Evolutionary conservation across 2,113 vertebrate genomes (phyloP).

Genomic region (Scomber japonicus): DNA sequence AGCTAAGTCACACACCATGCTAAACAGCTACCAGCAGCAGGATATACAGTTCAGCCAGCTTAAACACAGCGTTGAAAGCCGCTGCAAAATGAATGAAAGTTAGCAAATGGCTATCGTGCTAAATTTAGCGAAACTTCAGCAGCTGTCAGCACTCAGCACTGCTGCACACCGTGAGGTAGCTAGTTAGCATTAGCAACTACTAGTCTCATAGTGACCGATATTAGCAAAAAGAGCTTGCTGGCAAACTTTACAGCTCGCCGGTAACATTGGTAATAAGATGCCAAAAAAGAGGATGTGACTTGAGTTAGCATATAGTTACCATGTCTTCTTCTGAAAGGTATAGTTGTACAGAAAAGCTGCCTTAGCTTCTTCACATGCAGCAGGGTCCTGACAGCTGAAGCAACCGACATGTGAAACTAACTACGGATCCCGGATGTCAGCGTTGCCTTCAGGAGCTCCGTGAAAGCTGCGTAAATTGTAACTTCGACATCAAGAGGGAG

Average conservation of each 20-base stretch:
- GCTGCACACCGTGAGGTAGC: slow-evolving; percentile 30
- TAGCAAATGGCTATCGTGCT: slow-evolving; percentile 62
- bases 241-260: accelerated
- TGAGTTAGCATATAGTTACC: slow-evolving; percentile 55
- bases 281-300: accelerated
- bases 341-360: background rate
- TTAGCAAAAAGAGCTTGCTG: background rate
- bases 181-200: slow-evolving; percentile 61
- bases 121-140: slow-evolving; percentile 75
- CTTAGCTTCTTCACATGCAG: slow-evolving; percentile 35
- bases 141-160: slow-evolving; percentile 73
- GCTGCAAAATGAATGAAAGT: slow-evolving; percentile 70
- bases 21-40: background rate
- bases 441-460: slow-evolving; percentile 36
- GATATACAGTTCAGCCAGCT: background rate
- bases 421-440: slow-evolving; percentile 65
- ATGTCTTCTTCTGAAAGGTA: slow-evolving; percentile 40
- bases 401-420: slow-evolving; percentile 61
- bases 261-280: no score
- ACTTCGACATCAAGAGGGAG: no score
- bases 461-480: slow-evolving; percentile 12
- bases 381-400: slow-evolving; percentile 63
- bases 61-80: slow-evolving; percentile 13
- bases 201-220: background rate
- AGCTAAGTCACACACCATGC: background rate